Conservation (phyloP, 2,888 invertebrate genomes). For the Dione vanillae region DNA sequence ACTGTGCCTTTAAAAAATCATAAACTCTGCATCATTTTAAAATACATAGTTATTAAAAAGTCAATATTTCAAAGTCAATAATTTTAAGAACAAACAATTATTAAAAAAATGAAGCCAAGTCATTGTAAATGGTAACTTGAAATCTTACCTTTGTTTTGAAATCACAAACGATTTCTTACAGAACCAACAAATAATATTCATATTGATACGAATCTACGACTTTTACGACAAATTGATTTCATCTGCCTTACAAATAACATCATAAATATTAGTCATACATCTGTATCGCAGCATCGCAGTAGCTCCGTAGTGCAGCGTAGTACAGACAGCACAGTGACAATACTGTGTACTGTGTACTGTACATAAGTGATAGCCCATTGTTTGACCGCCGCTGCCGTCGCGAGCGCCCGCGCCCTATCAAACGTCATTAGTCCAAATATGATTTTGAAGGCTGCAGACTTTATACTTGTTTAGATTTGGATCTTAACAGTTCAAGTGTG, state of each 20-base stretch:
- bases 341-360: neutral
- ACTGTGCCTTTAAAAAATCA: too few relatives aligned
- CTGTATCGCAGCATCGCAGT: neutral
- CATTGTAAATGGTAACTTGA: neutral
- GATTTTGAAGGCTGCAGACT: neutral
- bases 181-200: neutral
- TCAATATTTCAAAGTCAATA: too few relatives aligned
- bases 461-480: neutral
- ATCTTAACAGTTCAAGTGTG: neutral
- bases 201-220: neutral
- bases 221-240: slow-evolving; percentile 11
- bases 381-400: neutral
- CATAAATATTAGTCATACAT: slow-evolving; percentile 10
- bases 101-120: too few relatives aligned
- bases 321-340: neutral
- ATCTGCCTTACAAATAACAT: slow-evolving; percentile 2
- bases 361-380: slow-evolving; percentile 23
- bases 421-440: slow-evolving; percentile 22
- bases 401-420: neutral
- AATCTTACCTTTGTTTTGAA: neutral
- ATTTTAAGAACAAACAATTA: too few relatives aligned
- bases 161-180: neutral
- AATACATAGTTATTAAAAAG: too few relatives aligned
- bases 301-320: neutral
- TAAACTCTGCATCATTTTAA: too few relatives aligned